Evolutionary conservation across 2,113 vertebrate species (phyloP), one percentile per base, ranked within the genome.

Genomic region (Loxodonta africana): DNA sequence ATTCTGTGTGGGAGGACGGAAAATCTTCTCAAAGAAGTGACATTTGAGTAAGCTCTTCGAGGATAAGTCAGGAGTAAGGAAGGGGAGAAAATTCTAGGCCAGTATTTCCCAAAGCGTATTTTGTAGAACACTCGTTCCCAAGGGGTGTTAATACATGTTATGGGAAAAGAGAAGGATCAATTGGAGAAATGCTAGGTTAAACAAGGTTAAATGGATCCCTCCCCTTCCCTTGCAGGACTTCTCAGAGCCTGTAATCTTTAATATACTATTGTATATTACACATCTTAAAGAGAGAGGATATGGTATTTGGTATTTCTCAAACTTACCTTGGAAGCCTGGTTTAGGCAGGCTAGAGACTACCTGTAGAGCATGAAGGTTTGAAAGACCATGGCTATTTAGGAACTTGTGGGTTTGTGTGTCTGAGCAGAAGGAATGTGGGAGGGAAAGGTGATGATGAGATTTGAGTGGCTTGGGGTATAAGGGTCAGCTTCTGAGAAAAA

Each of bases 251-350:
- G 83, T 84, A 18, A 37, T 82, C 33, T 78, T 62, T 51, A 44
- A 65, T 53, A 14, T 7, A 23, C 33, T 65, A 9, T 17, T 76
- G 6, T 26, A 23, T 71, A 11, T 73, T 44, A 23, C 48, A n/a
- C 63, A 53, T 73, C 93, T 44, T 73, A 73, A 73, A 94, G 78
- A 76, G 46, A 6, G 48, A 57, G 17, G 67, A 1, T 60, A 23
- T 60, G 21, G 46, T 62, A 25, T 88, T 87, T 84, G 67, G 65
- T 23, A 11, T 85, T 80, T 89, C 67, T 90, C 53, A 95, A 18
- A 87, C 57, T 91, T 74, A 48, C 5, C 88, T 78, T 91, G n/a
- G 60, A 94, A 60, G 63, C 73, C 71, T 81, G 25, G 57, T 84
- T 90, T 80, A 91, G 53, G 57, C 44, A 87, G 63, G 71, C 51